Evolutionary conservation across 2,888 invertebrate genomes (phyloP).

Genomic region (Vanessa cardui): DNA sequence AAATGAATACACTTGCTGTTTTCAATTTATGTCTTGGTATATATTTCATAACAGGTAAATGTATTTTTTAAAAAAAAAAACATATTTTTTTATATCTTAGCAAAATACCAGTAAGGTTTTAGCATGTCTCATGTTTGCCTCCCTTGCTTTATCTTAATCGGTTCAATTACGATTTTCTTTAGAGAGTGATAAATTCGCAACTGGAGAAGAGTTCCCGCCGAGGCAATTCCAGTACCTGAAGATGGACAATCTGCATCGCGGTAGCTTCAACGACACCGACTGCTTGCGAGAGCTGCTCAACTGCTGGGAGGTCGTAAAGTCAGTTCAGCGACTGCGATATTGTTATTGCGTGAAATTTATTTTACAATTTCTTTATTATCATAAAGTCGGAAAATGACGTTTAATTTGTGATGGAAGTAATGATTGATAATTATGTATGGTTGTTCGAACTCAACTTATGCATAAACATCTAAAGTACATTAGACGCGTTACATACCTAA

Average conservation of each 20-base stretch:
- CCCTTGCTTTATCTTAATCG: not conserved
- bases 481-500: no score
- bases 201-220: conserved; percentile 40
- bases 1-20: not conserved
- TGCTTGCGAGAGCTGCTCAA: conserved; percentile 48
- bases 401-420: no score
- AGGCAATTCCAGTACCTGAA: conserved; percentile 40
- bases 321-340: conserved; percentile 9
- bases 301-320: conserved; percentile 51
- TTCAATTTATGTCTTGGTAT: not conserved
- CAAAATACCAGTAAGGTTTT: no score
- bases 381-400: no score
- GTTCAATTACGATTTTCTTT: not conserved
- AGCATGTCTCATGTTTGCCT: not conserved
- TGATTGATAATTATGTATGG: no score
- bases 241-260: conserved; percentile 46
- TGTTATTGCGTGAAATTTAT: no score
- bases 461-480: no score
- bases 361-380: no score
- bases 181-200: conserved; percentile 24
- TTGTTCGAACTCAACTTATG: no score
- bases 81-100: no score
- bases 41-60: not conserved
- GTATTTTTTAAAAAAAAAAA: no score
- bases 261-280: conserved; percentile 47